Evolutionary conservation across 2,888 invertebrate species (phyloP), one percentile per base, ranked within the genome.

Genomic region (Philonicus albiceps): DNA sequence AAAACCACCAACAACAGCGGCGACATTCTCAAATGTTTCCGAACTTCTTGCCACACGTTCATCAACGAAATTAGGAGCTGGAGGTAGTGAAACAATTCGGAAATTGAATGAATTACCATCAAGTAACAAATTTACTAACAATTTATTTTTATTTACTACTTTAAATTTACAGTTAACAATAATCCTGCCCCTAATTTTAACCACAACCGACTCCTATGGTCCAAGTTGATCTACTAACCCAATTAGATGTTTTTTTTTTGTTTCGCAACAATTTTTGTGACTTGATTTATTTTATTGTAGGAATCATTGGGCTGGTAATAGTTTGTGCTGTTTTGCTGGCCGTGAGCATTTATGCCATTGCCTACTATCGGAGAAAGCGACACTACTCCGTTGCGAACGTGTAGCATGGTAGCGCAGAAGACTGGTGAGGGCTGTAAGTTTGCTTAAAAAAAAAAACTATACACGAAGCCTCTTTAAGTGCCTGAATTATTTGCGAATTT

Each of bases 291-390:
- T 78, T 78, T 27, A 3, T 78, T 78, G 1, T 64, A 83, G 83
- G 83, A 64, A 83, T 83, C 34, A 22, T 83, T 83, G 83, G 43
- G 27, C 55, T 83, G 11, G 83, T 83, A 16, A 19, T 72, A 30
- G 31, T 43, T 16, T 83, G 31, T 22, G 83, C 64, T 34, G 19
- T 55, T 19, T 22, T 83, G 64, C 27, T 83, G 83, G 83, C 72
- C 22, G 64, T 83, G 19, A 83, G 55, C 19, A 37, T 83, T 31
- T 83, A 64, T 8, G 83, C 64, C 3, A 34, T 83, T 64, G 34
- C 64, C 72, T 37, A 80, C 43, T 22, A 49, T 30, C 40, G 49
- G 8, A 80, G 53, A 53, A 80, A 80, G 49, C 34, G 80, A 49
- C 43, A 40, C 30, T 80, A 80, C 31, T 80, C 49, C 16, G 43